A percentile compares a stretch with the other conserved stretches of the same genome.
Evolutionary conservation across 2,888 invertebrate species (phyloP).

Genomic region (Eurytoma californica): DNA sequence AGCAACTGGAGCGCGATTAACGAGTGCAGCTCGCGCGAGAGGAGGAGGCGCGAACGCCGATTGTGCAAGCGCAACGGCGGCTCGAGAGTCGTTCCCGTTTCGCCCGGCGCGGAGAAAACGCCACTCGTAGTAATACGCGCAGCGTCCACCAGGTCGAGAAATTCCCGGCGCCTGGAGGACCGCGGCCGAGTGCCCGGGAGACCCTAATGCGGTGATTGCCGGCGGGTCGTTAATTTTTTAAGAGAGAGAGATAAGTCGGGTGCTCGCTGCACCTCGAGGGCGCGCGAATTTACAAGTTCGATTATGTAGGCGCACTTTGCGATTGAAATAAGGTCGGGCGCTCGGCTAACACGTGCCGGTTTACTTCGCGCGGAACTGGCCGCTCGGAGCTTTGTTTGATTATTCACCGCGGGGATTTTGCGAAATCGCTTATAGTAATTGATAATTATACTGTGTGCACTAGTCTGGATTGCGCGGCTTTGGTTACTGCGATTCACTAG

Average conservation of each 20-base stretch:
- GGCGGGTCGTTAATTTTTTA: conserved; percentile 21
- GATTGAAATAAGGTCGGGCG: conserved; percentile 38
- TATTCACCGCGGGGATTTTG: not conserved
- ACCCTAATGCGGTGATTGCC: too few species aligned
- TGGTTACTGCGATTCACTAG: too few species aligned
- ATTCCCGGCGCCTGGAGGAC: too few species aligned
- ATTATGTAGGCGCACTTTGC: conserved; percentile 38
- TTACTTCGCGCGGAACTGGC: not conserved
- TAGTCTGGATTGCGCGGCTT: too few species aligned
- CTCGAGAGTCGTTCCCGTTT: not conserved
- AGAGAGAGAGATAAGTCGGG: conserved; percentile 12
- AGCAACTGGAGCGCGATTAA: conserved; percentile 51
- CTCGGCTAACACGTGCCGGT: not conserved
- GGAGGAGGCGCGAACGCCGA: conserved; percentile 31
- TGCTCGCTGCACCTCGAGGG: not conserved
- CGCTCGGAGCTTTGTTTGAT: not conserved
- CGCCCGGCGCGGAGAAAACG: too few species aligned
- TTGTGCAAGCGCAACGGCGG: conserved; percentile 56
- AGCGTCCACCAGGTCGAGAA: not conserved
- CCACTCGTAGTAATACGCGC: too few species aligned
- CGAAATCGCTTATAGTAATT: too few species aligned
- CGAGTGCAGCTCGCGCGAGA: conserved; percentile 15
- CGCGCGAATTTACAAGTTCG: conserved; percentile 45
- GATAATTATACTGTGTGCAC: too few species aligned
- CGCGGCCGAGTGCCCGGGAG: not conserved